These are phyloP conservation scores for Sylvilagus bachmani DNA, from an alignment of 2,113 vertebrate genomes.

Conservation along the genomic window DNA sequence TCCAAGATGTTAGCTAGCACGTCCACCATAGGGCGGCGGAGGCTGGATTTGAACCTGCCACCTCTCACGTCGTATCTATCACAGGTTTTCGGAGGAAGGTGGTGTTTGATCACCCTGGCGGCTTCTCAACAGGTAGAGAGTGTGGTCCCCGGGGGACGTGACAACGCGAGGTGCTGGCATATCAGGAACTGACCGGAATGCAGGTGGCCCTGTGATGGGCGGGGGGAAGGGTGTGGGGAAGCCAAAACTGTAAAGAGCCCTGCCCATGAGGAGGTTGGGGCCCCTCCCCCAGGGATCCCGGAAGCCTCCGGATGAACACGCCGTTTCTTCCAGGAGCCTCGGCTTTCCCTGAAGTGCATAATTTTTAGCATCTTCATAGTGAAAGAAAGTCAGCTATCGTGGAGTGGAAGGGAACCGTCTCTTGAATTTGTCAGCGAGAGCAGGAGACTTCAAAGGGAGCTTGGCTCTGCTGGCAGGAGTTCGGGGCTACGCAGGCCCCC, in stretches of 20 bases:
- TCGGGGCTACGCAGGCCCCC: neutral
- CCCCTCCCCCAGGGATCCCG: neutral
- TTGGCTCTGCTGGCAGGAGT: slow-evolving; percentile 11
- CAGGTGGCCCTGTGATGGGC: neutral
- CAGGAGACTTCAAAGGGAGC: slow-evolving; percentile 57
- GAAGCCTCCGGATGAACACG: neutral
- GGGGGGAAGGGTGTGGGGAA: neutral
- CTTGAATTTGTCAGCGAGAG: slow-evolving; percentile 71
- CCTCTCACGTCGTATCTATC: neutral
- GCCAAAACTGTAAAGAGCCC: neutral
- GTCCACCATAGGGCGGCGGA: neutral
- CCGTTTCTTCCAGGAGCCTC: slow-evolving; percentile 44
- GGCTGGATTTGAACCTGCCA: neutral
- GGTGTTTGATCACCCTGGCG: neutral
- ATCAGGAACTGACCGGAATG: neutral
- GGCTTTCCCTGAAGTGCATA: slow-evolving; percentile 65
- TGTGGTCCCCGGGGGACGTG: neutral
- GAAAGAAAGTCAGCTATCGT: slow-evolving; percentile 66
- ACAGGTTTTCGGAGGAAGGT: neutral
- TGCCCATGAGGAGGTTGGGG: neutral
- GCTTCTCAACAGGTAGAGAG: neutral
- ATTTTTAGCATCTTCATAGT: slow-evolving; percentile 65
- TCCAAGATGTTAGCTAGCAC: neutral
- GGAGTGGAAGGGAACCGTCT: slow-evolving; percentile 40
- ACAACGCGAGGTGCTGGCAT: neutral